Evolutionary conservation across 2,888 invertebrate genomes (phyloP).

Genomic region (Spodoptera exigua): DNA sequence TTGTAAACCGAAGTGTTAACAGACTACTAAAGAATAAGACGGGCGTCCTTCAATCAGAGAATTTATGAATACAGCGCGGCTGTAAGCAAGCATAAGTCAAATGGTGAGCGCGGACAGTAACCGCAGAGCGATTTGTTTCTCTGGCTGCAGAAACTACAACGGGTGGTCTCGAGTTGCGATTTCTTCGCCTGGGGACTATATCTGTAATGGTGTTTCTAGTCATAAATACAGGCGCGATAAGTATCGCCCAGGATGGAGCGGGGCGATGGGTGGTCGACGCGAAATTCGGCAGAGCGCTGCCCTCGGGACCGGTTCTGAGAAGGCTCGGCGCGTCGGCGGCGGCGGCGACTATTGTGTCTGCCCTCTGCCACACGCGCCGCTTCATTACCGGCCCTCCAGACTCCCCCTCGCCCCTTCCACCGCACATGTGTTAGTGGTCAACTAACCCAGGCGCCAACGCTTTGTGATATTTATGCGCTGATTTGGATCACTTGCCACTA

Average conservation of each 20-base stretch:
- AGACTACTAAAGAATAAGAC: constrained; percentile 53
- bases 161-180: constrained; percentile 77
- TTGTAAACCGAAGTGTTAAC: constrained; percentile 59
- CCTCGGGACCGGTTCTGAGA: constrained; percentile 85
- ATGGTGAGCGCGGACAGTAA: constrained; percentile 44
- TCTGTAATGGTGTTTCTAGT: constrained; percentile 81
- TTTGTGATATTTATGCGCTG: constrained; percentile 58
- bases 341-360: constrained; percentile 86
- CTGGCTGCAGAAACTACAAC: constrained; percentile 68
- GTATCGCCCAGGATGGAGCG: constrained; percentile 74
- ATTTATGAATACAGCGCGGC: constrained; percentile 42
- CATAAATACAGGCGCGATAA: constrained; percentile 86
- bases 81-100: constrained; percentile 43
- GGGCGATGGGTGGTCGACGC: constrained; percentile 87
- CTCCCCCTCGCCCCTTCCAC: constrained; percentile 54
- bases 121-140: constrained; percentile 62
- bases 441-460: constrained; percentile 70
- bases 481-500: constrained; percentile 50
- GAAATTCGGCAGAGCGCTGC: constrained; percentile 86
- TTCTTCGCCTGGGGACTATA: constrained; percentile 69
- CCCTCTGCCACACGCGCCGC: constrained; percentile 81
- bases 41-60: constrained; percentile 54
- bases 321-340: constrained; percentile 77
- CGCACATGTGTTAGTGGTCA: constrained; percentile 55
- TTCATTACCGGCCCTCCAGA: constrained; percentile 75